Percentiles rank a stretch among this genome's conserved stretches.
Evolutionary conservation across 2,888 invertebrate species (phyloP).

Genomic region (Tanypteryx hageni): DNA sequence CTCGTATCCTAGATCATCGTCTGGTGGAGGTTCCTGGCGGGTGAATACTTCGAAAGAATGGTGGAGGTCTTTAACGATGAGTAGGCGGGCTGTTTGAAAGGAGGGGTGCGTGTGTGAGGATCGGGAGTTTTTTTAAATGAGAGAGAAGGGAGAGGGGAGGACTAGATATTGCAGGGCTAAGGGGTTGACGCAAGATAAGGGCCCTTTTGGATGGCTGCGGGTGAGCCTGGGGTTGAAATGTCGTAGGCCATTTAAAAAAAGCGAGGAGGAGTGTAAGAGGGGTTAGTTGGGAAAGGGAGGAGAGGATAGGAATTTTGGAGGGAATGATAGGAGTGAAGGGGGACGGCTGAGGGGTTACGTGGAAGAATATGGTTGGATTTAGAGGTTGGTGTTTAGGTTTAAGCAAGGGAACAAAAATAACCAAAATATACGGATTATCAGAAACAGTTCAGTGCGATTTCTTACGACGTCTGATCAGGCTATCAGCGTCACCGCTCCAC

Average conservation of each 20-base stretch:
- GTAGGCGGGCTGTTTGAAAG: slow-evolving; percentile 5
- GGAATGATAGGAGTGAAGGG: neutral
- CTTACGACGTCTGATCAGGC: neutral
- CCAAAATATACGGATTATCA: slow-evolving; percentile 28
- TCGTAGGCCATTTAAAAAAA: slow-evolving; percentile 27
- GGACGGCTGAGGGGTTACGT: neutral
- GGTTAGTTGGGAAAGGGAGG: neutral
- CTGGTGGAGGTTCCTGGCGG: neutral
- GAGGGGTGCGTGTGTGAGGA: neutral
- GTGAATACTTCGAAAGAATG: neutral
- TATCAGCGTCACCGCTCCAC: neutral
- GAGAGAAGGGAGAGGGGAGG: neutral
- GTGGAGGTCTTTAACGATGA: slow-evolving; percentile 29
- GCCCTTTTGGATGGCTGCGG: slow-evolving; percentile 27
- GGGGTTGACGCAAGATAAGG: slow-evolving; percentile 32
- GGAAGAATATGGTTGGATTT: slow-evolving; percentile 28
- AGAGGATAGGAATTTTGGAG: neutral
- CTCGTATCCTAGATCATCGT: slow-evolving; percentile 21
- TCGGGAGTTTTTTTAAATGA: slow-evolving; percentile 39
- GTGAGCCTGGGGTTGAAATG: slow-evolving; percentile 29
- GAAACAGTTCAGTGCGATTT: neutral
- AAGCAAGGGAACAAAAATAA: neutral
- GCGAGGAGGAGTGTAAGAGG: neutral
- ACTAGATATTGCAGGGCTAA: slow-evolving; percentile 32
- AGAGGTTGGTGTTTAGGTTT: slow-evolving; percentile 15